Evolutionary conservation across 2,888 invertebrate species (phyloP), one percentile per base, ranked within the genome.

Genomic region (Mystacides longicornis): DNA sequence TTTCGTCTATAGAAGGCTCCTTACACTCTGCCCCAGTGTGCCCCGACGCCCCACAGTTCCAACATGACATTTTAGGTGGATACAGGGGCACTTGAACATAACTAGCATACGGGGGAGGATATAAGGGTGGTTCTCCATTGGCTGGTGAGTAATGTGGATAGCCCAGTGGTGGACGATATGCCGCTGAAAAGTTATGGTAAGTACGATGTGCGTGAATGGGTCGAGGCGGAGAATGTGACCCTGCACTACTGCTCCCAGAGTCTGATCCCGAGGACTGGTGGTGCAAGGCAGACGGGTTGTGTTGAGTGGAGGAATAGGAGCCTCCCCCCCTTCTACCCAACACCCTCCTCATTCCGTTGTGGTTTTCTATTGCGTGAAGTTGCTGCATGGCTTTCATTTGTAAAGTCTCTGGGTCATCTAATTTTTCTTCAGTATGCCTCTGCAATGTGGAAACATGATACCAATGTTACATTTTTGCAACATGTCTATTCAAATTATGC

Each of bases 1-100:
- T 88, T 72, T 93, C 92, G 71, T 96, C 94, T 83, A 95, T 91
- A 55, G 91, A 91, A 61, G 87, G 87, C 69, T 92, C 92, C 67
- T 87, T 87, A 71, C 95, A 96, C 64, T 94, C 94, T 64, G 82
- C 79, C 21, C 93, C 93, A 51, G 81, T 79, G 71, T 96, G 95
- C 51, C 82, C 86, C 54, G 83, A 81, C 52, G 86, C 87, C 58
- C 95, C 95, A 74, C 96, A 96, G 71, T 95, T 96, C 77, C 89
- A 94, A 73, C 95, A 96, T 45, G 89, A 88, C 53, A 82, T 74
- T 69, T 86, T 83, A 46, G 81, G 79, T 14, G 37, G 3, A 60
- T 75, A 72, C 33, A 78, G 75, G n/a, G 79, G 78, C 60, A 77
- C 74, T 14, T 79, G 77, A 60, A 77, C 74, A 67, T 69, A 76